Evolutionary conservation across 2,888 invertebrate species (phyloP), one percentile per base, ranked within the genome.

Genomic region (Sisyra nigra): DNA sequence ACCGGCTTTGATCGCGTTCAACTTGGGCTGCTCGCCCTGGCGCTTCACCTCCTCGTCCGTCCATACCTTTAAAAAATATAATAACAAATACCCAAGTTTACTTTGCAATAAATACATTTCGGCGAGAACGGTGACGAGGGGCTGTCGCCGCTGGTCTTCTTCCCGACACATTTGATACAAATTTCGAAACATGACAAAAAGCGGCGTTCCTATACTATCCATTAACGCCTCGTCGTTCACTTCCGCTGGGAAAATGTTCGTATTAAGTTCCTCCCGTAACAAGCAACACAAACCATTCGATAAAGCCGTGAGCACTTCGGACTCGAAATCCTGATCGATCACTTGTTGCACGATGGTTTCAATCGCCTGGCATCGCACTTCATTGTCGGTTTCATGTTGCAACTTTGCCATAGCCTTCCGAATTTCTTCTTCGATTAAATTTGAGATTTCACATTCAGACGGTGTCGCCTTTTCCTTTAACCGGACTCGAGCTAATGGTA

Each of bases 51-150:
- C 69, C 51, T 67, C 68, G 55, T 65, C 55, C 32, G 65, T 67
- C 72, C 83, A 69, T 47, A 83, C 84, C 73, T 88, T 91, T 50
- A 91, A 68, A 64, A 88, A 94, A 66, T 91, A 93, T 41, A 94
- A 66, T 48, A 94, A 69, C 53, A 85, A 72, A 62, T 87, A 92
- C 37, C 93, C 93, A 45, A 88, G 71, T 57, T 76, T 72, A 9
- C 80, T 74, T 54, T 84, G 74, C 53, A 69, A 74, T 52, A 68
- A 62, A 52, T 81, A 75, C 66, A 92, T 79, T 59, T 89, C 88
- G 49, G 81, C 80, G 45, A 92, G 66, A 38, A 94, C 68, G 50
- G 80, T 75, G 49, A 88, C 67, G 49, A 91, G 67, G 29, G 87
- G 76, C 62, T 86, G 85, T 51, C 84, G 74, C 48, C 75, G 72